phyloP scores from a whole-genome alignment of 2,113 vertebrate genomes.

The Machaerirhynchus nigripectus region DNA sequence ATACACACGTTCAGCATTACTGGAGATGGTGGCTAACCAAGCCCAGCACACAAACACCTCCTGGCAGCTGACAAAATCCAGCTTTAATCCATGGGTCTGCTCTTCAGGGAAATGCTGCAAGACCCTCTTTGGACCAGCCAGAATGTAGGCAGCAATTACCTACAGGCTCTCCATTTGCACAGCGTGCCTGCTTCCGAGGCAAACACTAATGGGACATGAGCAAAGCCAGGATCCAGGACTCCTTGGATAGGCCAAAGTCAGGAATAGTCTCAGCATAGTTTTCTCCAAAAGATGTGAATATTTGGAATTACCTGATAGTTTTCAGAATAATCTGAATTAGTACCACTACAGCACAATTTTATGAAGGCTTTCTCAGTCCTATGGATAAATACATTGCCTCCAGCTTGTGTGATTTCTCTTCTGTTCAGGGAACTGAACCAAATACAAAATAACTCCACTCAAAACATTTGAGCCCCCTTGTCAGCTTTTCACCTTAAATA shows the following conservation, averaged over 20 bases:
- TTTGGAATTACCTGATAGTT: background rate
- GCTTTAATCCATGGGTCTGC: background rate
- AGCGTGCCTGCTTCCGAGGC: background rate
- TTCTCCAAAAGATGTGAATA: background rate
- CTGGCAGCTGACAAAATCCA: background rate
- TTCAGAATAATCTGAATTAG: background rate
- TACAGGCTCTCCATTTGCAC: background rate
- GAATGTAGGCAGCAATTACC: background rate
- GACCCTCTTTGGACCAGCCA: background rate
- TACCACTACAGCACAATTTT: background rate
- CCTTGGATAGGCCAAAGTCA: background rate
- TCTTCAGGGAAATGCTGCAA: background rate
- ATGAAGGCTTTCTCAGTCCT: background rate
- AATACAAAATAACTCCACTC: background rate
- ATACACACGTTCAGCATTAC: background rate
- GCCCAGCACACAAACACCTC: background rate
- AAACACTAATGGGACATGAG: fast-evolving
- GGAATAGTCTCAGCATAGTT: background rate
- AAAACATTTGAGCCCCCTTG: background rate
- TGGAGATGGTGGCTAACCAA: background rate
- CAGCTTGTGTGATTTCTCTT: background rate
- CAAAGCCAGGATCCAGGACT: background rate
- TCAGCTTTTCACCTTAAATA: background rate
- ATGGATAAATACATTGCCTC: background rate
- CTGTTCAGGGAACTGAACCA: background rate